phyloP scores from a whole-genome alignment of 2,888 invertebrate species.

The Dicycla oo region DNA sequence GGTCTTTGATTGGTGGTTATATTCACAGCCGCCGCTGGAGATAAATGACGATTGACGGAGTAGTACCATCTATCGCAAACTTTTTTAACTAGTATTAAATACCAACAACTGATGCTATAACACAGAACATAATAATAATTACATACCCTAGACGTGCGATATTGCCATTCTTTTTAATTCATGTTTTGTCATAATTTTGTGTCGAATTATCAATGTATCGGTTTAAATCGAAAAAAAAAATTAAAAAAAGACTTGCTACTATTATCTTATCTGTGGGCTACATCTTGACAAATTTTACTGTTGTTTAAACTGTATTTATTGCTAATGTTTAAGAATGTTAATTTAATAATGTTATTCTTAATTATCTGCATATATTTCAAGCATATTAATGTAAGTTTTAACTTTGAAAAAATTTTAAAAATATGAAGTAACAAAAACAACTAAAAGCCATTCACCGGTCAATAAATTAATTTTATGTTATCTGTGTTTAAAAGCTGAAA shows the following conservation, averaged over 20 bases:
- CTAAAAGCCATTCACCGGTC: conserved; percentile 44
- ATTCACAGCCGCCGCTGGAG: background rate
- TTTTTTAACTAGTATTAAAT: background rate
- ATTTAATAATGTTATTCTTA: rapidly evolving
- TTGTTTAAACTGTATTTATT: background rate
- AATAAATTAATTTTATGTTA: conserved; percentile 41
- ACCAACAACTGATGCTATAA: too few species aligned
- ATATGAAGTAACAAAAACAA: conserved; percentile 7
- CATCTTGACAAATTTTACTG: background rate
- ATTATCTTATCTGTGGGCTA: too few species aligned
- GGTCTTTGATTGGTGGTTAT: background rate
- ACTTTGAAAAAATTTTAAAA: background rate
- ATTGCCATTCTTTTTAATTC: too few species aligned
- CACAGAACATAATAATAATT: too few species aligned
- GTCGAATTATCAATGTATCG: background rate
- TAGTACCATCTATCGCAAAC: conserved; percentile 31
- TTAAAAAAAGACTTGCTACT: too few species aligned
- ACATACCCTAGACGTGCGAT: too few species aligned
- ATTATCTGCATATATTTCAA: background rate
- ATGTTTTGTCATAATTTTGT: conserved; percentile 35
- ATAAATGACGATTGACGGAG: background rate
- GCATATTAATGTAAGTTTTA: background rate
- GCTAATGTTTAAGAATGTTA: background rate
- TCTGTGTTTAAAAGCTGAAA: conserved; percentile 39
- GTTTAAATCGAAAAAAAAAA: background rate